These are phyloP conservation scores for Saccopteryx leptura DNA, from an alignment of 2,113 vertebrate genomes.

Conservation along the genomic window DNA sequence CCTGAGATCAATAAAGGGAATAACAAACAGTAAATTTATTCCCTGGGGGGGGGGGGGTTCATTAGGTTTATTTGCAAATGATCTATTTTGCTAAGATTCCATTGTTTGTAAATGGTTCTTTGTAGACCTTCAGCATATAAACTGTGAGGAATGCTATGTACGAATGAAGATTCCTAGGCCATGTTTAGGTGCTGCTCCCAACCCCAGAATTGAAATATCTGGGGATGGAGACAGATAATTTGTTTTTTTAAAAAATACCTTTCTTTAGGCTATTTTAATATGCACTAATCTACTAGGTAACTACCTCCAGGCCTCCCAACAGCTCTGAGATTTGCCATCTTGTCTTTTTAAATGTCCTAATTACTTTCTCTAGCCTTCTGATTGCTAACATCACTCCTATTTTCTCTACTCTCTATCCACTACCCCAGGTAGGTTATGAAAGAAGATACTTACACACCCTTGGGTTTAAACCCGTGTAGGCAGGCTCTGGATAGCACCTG, in stretches of 20 bases:
- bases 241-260: background rate
- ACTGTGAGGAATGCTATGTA: background rate
- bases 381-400: background rate
- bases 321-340: background rate
- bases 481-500: background rate
- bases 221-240: background rate
- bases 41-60: background rate
- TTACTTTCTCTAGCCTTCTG: background rate
- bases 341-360: background rate
- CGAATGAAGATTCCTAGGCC: background rate
- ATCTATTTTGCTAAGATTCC: background rate
- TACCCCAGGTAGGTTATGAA: background rate
- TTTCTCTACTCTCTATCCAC: background rate
- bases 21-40: constrained; percentile 42
- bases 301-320: too few species aligned
- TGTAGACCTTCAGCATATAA: background rate
- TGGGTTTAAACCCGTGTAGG: background rate
- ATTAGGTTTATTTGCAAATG: background rate
- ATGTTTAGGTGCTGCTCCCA: background rate
- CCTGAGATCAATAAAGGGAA: constrained; percentile 35
- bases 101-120: background rate
- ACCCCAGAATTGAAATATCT: background rate
- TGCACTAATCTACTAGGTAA: background rate
- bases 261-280: background rate
- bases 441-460: background rate